Conservation (phyloP, 2,113 vertebrate genomes). For the Abramis brama region DNA sequence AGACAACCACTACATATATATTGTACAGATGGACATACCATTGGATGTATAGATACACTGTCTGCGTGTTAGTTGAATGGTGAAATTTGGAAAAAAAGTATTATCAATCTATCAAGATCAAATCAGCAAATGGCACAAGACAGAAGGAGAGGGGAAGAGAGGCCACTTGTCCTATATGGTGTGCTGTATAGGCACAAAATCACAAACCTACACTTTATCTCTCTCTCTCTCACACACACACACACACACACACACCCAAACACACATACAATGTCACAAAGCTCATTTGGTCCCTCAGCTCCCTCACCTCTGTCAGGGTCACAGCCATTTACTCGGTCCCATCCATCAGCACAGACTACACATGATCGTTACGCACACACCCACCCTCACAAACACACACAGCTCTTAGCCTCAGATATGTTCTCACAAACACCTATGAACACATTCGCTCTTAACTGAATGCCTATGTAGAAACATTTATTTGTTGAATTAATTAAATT, state of each 20-base stretch:
- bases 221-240: background rate
- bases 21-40: background rate
- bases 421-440: background rate
- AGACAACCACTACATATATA: background rate
- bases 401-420: background rate
- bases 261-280: constrained; percentile 35
- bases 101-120: background rate
- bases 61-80: background rate
- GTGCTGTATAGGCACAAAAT: constrained; percentile 17
- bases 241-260: constrained; percentile 18
- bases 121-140: background rate
- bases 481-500: background rate
- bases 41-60: background rate
- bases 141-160: background rate
- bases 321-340: constrained; percentile 32
- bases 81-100: background rate
- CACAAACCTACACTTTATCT: constrained; percentile 14
- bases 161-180: constrained; percentile 23
- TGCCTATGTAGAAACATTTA: too few relatives aligned
- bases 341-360: constrained; percentile 38
- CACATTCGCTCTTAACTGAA: background rate
- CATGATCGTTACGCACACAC: constrained; percentile 12
- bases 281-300: constrained; percentile 31
- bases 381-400: background rate
- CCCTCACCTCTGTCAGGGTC: constrained; percentile 43